phyloP scores from a whole-genome alignment of 2,113 vertebrate species.

The Scolopax mira region DNA sequence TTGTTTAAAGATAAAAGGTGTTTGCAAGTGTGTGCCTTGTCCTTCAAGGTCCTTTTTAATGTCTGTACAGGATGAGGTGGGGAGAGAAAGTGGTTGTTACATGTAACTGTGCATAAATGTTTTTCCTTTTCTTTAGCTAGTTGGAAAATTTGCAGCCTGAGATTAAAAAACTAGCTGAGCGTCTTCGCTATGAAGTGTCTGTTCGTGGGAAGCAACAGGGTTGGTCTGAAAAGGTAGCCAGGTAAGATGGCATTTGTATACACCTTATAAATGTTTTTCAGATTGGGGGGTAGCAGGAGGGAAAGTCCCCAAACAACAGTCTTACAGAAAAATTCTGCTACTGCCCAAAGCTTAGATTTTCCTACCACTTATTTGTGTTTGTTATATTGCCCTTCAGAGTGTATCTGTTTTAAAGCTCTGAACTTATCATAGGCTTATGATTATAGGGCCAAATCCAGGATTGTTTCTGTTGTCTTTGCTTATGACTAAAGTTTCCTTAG shows the following conservation, averaged over 20 bases:
- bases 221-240: constrained; percentile 85
- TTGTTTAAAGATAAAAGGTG: background rate
- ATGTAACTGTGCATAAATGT: background rate
- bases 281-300: background rate
- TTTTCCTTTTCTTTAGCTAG: constrained; percentile 77
- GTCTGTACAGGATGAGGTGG: accelerated
- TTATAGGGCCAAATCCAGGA: background rate
- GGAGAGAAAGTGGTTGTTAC: accelerated
- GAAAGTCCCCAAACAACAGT: accelerated
- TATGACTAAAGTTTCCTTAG: background rate
- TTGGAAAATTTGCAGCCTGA: constrained; percentile 89
- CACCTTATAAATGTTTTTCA: accelerated
- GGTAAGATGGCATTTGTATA: constrained; percentile 60
- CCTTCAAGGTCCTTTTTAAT: accelerated
- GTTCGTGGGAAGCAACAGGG: constrained; percentile 74
- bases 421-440: background rate
- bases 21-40: accelerated
- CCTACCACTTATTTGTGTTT: accelerated
- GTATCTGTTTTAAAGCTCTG: accelerated
- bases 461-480: background rate
- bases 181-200: constrained; percentile 84
- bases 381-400: accelerated
- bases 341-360: background rate
- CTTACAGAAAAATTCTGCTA: accelerated
- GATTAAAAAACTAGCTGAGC: constrained; percentile 81